Percentiles rank a stretch among this genome's conserved stretches.
Evolutionary conservation across 2,113 vertebrate species (phyloP).

Genomic region (Ceyx margarethae): DNA sequence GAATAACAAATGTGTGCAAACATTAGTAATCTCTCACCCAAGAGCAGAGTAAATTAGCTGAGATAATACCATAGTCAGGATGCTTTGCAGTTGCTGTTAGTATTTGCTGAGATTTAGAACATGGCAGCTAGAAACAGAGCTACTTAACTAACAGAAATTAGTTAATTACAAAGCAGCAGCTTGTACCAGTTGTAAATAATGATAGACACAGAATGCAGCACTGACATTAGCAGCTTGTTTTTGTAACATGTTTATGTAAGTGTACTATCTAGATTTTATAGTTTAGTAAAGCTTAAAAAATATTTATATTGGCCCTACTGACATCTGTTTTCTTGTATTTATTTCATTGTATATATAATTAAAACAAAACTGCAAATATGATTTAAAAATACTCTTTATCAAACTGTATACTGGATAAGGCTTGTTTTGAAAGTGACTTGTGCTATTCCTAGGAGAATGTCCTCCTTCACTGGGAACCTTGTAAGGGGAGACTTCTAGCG

Average conservation of each 20-base stretch:
- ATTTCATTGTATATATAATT: not conserved
- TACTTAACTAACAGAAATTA: not conserved
- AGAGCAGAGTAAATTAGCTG: conserved; percentile 29
- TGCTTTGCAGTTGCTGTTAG: not conserved
- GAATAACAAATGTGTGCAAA: conserved; percentile 35
- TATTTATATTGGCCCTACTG: not conserved
- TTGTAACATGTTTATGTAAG: not conserved
- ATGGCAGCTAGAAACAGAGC: not conserved
- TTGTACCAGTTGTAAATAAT: not conserved
- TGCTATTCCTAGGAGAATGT: not conserved
- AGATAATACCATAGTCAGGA: conserved; percentile 1
- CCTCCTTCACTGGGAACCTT: not conserved
- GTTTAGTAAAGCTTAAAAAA: not conserved
- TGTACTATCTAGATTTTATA: not conserved
- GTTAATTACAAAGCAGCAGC: not conserved
- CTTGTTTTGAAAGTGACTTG: not conserved
- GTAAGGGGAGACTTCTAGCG: not conserved
- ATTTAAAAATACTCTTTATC: not conserved
- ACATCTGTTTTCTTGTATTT: not conserved
- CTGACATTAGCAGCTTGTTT: not conserved
- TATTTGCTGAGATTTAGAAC: conserved; percentile 21
- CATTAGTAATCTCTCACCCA: not conserved
- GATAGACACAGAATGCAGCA: not conserved
- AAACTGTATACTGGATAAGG: not conserved
- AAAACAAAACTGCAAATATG: not conserved